Base-by-base conservation (phyloP, 2,113 vertebrate genomes). In the Laticauda colubrina region DNA sequence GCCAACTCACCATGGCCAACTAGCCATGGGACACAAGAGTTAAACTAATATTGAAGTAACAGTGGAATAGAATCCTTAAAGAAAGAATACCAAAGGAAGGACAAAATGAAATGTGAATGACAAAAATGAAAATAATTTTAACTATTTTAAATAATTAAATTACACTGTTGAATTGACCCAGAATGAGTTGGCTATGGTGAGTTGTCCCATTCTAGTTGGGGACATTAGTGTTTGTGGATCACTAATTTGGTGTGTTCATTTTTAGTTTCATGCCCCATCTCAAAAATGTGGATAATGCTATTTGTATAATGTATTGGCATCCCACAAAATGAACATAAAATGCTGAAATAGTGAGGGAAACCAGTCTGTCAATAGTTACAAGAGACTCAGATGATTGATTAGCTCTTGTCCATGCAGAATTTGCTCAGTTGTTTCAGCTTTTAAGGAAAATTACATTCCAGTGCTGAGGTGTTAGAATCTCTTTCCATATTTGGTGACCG, bases 401-500 rank as follows among this genome's bases (percentile, higher is more conserved):
- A 51, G 6, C 81, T 91, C 24, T 64, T 39, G 81, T 56, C 86
- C 55, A 64, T 55, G 20, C 81, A 92, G 94, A 21, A 4, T 54
- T 92, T 89, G 91, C 53, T 26, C 3, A 89, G 51, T 90, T 92
- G 57, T n/a, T 53, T 93, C 0, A 87, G 89, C 91, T 95, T 93
- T 93, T 89, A 43, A 81, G 48, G 12, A 93, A 95, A 92, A 92
- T 90, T 92, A 6, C 89, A 59, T 92, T 94, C 94, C 24, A 91
- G 89, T 43, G 75, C 5, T 94, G 91, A 95, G n/a, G 57, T 87
- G 20, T 12, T 11, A 24, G 54, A 96, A 95, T 92, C 43, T 93
- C 92, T 43, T 89, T 95, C 39, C 9, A 64, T n/a, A 48, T 94
- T 96, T 96, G 94, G 85, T 48, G 95, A 91, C 87, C 24, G 2